phyloP scores from a whole-genome alignment of 1,140 invertebrate species.

The Lucilia sericata region DNA sequence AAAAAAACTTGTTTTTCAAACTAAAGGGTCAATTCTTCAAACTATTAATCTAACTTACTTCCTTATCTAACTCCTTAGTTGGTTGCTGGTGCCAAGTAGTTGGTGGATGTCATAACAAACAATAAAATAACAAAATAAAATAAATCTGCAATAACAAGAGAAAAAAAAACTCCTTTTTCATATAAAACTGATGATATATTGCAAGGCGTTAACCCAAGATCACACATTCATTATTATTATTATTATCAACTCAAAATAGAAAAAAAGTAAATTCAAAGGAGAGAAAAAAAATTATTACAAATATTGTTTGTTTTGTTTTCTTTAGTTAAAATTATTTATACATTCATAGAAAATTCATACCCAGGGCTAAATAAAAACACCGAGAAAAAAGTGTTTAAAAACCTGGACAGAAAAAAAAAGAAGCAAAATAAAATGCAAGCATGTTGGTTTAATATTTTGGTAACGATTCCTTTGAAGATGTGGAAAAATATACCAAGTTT shows the following conservation, averaged over 20 bases:
- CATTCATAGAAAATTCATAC: slow-evolving; percentile 5
- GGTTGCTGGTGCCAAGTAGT: neutral
- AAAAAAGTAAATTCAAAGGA: too few relatives aligned
- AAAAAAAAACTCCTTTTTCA: neutral
- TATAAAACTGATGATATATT: slow-evolving; percentile 33
- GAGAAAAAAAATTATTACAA: slow-evolving; percentile 22
- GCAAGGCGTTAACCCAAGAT: slow-evolving; percentile 36
- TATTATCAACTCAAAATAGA: too few relatives aligned
- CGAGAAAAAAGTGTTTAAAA: neutral
- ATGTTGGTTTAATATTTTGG: neutral
- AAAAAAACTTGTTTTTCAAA: too few relatives aligned
- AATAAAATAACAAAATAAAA: neutral
- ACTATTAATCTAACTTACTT: neutral
- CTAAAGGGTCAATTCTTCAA: neutral
- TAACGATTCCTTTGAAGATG: slow-evolving; percentile 3
- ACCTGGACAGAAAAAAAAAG: neutral
- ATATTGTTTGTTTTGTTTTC: slow-evolving; percentile 31
- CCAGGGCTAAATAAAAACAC: neutral
- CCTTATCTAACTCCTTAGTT: neutral
- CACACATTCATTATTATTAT: slow-evolving; percentile 13
- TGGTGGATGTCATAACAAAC: neutral
- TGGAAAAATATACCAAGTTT: neutral
- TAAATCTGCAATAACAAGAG: neutral
- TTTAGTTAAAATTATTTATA: neutral
- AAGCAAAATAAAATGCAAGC: slow-evolving; percentile 26